Evolutionary conservation across 2,888 invertebrate species (phyloP).

Genomic region (Drosophila barbarae): DNA sequence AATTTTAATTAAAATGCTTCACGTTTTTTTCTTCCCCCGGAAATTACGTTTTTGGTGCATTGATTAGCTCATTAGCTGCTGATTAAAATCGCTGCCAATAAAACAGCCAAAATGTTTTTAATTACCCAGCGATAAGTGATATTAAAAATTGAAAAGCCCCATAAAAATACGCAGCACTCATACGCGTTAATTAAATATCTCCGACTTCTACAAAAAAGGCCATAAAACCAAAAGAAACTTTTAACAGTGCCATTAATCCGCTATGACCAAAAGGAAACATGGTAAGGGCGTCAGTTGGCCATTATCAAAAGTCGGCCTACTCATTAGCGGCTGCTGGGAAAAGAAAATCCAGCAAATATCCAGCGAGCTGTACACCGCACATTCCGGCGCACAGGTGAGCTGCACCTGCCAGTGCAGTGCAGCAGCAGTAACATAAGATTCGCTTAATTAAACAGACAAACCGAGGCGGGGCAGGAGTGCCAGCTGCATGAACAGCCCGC

Average conservation of each 20-base stretch:
- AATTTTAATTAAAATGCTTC: slow-evolving; percentile 66
- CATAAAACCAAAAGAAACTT: slow-evolving; percentile 26
- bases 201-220: slow-evolving; percentile 4
- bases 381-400: slow-evolving; percentile 31
- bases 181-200: slow-evolving; percentile 37
- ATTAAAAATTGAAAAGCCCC: slow-evolving; percentile 41
- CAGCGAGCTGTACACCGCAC: slow-evolving; percentile 4
- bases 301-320: slow-evolving; percentile 31
- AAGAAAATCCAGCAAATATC: neutral
- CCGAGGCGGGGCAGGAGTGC: slow-evolving; percentile 22
- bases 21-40: slow-evolving; percentile 30
- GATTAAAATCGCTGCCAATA: slow-evolving; percentile 63
- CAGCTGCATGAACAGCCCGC: slow-evolving; percentile 34
- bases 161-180: slow-evolving; percentile 30
- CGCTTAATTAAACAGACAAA: slow-evolving; percentile 52
- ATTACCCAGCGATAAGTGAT: slow-evolving; percentile 45
- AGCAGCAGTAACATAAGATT: slow-evolving; percentile 26
- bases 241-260: slow-evolving; percentile 33
- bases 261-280: slow-evolving; percentile 3
- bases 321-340: slow-evolving; percentile 35
- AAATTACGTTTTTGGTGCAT: slow-evolving; percentile 60
- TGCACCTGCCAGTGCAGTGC: slow-evolving; percentile 38
- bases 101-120: slow-evolving; percentile 50
- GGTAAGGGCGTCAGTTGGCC: slow-evolving; percentile 28
- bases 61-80: slow-evolving; percentile 64